Percentiles rank a stretch among this genome's conserved stretches.
phyloP scores from a whole-genome alignment of 2,797 vertebrate genomes.

The Aplochiton taeniatus region DNA sequence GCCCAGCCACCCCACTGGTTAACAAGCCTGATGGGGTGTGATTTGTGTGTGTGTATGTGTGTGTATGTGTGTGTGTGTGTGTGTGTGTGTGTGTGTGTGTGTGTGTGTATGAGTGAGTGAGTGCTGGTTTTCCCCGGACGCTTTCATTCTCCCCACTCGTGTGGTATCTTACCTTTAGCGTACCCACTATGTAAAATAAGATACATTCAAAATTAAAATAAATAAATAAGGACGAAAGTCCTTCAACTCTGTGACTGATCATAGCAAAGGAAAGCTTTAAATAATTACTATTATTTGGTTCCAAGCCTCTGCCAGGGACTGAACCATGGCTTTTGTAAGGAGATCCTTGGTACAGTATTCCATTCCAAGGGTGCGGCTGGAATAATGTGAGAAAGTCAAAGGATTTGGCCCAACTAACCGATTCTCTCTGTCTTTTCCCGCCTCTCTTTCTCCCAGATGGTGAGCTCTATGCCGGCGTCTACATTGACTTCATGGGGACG shows the following conservation, averaged over 20 bases:
- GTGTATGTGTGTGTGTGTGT: conserved; percentile 8
- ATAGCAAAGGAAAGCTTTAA: conserved; percentile 13
- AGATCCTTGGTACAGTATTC: conserved; percentile 21
- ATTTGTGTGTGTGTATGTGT: conserved; percentile 10
- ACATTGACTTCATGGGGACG: conserved; percentile 99
- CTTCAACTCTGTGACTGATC: conserved; percentile 9
- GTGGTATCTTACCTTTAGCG: too few relatives aligned
- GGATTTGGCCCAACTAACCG: conserved; percentile 41
- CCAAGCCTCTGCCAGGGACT: conserved; percentile 1
- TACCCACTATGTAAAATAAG: conserved; percentile 9
- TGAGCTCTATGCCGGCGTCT: conserved; percentile 95
- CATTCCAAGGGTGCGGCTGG: conserved; percentile 52
- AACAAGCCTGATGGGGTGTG: conserved; percentile 40
- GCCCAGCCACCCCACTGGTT: conserved; percentile 56
- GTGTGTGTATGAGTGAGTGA: conserved; percentile 22
- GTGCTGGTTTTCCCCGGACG: neutral
- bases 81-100: conserved; percentile 39
- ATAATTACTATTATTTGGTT: conserved; percentile 25
- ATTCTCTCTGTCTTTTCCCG: neutral
- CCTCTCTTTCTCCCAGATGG: conserved; percentile 79
- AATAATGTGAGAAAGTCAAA: conserved; percentile 47
- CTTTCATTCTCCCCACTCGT: neutral
- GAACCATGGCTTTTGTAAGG: conserved; percentile 30
- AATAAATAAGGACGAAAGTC: too few relatives aligned
- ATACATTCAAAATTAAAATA: too few relatives aligned